These are phyloP conservation scores for Crambe crambe DNA, from an alignment of 37 sponge, comb jelly and placozoan species.

Conservation along the genomic window DNA sequence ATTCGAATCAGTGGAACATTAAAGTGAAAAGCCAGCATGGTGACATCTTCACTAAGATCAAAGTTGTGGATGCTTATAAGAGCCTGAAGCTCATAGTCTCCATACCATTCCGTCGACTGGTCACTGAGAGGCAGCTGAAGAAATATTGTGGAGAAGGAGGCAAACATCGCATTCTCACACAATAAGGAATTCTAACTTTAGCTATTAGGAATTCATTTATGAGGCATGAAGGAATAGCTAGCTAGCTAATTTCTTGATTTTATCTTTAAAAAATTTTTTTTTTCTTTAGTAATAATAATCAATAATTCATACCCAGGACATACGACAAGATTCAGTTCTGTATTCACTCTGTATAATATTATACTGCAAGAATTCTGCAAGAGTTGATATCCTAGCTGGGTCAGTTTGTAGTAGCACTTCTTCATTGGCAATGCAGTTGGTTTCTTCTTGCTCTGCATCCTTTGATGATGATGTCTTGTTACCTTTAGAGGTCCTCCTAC, in stretches of 20 bases:
- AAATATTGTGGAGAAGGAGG: neutral
- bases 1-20: neutral
- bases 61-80: neutral
- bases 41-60: neutral
- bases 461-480: too few species aligned
- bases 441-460: too few species aligned
- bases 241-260: neutral
- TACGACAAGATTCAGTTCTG: neutral
- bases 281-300: neutral
- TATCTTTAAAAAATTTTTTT: neutral
- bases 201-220: neutral
- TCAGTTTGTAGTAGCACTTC: too few species aligned
- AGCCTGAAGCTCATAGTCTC: neutral
- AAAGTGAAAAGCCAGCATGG: neutral
- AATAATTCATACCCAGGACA: neutral
- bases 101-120: neutral
- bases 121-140: slow-evolving; percentile 2
- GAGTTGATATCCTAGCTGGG: neutral
- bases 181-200: neutral
- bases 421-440: too few species aligned
- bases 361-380: slow-evolving; percentile 9
- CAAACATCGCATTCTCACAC: neutral
- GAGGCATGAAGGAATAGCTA: neutral
- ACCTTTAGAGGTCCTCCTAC: too few species aligned
- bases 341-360: neutral